Base-by-base conservation (phyloP, 2,797 vertebrate species). In the Muscicapa striata region DNA sequence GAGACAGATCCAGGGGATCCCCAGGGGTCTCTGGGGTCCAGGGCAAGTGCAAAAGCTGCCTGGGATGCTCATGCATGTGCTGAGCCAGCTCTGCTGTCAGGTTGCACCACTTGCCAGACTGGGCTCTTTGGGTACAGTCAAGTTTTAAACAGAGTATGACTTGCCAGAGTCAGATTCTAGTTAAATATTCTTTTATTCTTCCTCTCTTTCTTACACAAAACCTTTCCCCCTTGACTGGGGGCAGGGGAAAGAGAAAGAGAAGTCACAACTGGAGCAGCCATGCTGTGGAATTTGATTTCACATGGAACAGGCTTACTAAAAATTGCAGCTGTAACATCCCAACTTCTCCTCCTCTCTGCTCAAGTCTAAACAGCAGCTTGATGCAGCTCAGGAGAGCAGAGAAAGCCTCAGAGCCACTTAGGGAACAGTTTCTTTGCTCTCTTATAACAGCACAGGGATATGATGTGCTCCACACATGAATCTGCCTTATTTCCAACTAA, bases 61-160 rank as follows among this genome's bases (percentile, higher is more conserved):
- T 70, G 57, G 61, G 52, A 63, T 58, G 38, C 61, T 63, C 21
- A 11, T 11, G 27, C 13, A 26, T 11, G 21, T 69, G 30, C 43
- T 76, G 59, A 85, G 34, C 30, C 73, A 51, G 40, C 59, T 90
- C 61, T 78, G 51, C 79, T 68, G 30, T 64, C 74, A 38, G 51
- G 38, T 1, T 41, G 58, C 74, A 48, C 5, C 0, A 2, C 48
- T 58, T 48, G 58, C 57, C 58, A 70, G 58, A 59, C 70, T 88
- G 21, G 16, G 29, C 46, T 84, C 13, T 64, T 89, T 21, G n/a
- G 73, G 21, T 48, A 32, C 80, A 48, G 59, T 11, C 24, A 66
- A 78, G 55, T 86, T 78, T 91, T 73, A 91, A 91, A 92, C 17
- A 93, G 85, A 95, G 79, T 70, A 84, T 57, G 67, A 88, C 59